Evolutionary conservation across 1,140 invertebrate species (phyloP), one percentile per base, ranked within the genome.

Genomic region (Apis laboriosa): DNA sequence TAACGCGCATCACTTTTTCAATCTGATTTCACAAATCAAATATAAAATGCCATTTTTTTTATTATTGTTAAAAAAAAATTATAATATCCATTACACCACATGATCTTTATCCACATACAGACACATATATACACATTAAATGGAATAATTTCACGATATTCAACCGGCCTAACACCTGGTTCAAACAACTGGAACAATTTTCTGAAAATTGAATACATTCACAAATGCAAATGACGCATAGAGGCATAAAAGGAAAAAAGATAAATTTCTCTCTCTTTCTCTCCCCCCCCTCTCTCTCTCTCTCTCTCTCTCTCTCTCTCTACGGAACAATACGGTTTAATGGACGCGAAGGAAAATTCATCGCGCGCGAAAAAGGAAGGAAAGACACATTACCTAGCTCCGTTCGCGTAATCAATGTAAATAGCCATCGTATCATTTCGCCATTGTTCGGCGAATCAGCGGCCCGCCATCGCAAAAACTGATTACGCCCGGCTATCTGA

Each of bases 401-500:
- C 15, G 72, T 24, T 55, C 56, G 34, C 34, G 72, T 75, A 75
- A 75, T 75, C 72, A 75, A 75, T 75, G 77, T 73, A 80, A 80
- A 72, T 73, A 73, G 58, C 58, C 68, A 21, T 13, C 58, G 77
- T 72, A 63, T 78, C 66, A 70, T 78, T 78, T 66, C 66, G 2
- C 58, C 77, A 80, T 80, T 80, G 77, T 80, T 80, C 58, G 49
- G 15, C 0, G 28, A 80, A 73, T 80, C 77, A 63, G 56, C 56
- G 67, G 24, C 24, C 4, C n/a, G 51, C 51, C 19, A 15, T 17
- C 19, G 53, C 61, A 21, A 75, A 80, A 80, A 75, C 79, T 80
- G 79, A 80, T 75, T 75, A 80, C 71, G 24, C 71, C 9, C 17
- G 2, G 80, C 74, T 77, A 60, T 60, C 61, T 77, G 80, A 82